Evolutionary conservation across 2,888 invertebrate genomes (phyloP), one percentile per base, ranked within the genome.

Genomic region (Boloria euphrosyne): DNA sequence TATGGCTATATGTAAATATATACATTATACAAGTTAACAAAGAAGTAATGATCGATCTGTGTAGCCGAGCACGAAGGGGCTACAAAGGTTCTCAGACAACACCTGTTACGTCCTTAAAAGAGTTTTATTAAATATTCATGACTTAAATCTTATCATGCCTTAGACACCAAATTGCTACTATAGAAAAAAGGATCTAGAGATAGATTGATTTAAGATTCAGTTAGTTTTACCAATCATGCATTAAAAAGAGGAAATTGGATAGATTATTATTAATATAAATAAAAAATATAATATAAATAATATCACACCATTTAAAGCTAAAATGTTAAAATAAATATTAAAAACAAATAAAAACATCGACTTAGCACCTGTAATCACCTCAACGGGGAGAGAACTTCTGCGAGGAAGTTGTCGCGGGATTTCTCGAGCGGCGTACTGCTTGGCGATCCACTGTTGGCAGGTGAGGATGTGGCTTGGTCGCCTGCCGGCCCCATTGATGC

Each of bases 281-380:
- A n/a, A n/a, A n/a, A n/a, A n/a, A n/a, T n/a, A n/a, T n/a, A 2
- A 69, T 60, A 59, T 52, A 58, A 65, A 62, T 51, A 13, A 53
- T 47, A 64, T 13, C 10, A n/a, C 49, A 66, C 64, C 66, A 65
- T 18, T 55, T 49, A 67, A 70, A 70, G 69, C 65, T 53, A 58
- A 67, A 61, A 65, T 47, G 38, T 69, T 73, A 71, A 66, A 63
- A 31, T 62, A 68, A 74, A 74, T 50, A 38, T 49, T 38, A 75
- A 66, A 77, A 75, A 75, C 78, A 75, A 74, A 78, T 66, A 73
- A 70, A 81, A 79, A 79, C 79, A 75, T 73, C 74, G 75, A 71
- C 58, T 72, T 78, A 80, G 82, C 84, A 86, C 86, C 85, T 84
- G 86, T 82, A 77, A 88, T 87, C 83, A 90, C 90, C 88, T 91